Base-by-base conservation (phyloP, 2,888 invertebrate genomes). In the Erebia palarica region DNA sequence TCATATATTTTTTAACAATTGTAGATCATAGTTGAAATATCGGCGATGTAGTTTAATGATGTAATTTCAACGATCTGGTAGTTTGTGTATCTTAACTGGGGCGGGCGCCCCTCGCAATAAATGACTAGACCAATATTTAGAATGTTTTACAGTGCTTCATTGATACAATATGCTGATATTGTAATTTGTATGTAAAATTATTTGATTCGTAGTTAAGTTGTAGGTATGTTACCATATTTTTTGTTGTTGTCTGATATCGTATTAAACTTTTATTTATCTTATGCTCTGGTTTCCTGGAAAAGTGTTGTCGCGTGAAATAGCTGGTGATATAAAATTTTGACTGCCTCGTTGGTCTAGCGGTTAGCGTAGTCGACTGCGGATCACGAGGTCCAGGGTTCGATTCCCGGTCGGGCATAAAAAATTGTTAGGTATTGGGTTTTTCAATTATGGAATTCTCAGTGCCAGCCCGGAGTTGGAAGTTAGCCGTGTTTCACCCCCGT, bases 81-180 rank as follows among this genome's bases (percentile, higher is more conserved):
- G 84, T 84, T 82, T 75, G 78, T 81, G 82, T 83, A 81, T 80
- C 78, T 77, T 82, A 81, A 82, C 82, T 86, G 82, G 81, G 80
- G 70, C 51, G 70, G 75, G 74, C 74, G 86, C 85, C 84, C 86
- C 84, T 81, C 78, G 92, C 92, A 92, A 93, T 92, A 92, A 91
- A 83, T 87, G 84, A 87, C 82, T 92, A 92, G 93, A 92, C 92
- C 93, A 92, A 93, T 92, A 89, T 91, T 90, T 92, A 92, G 90
- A 90, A 88, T 84, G 86, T 90, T 91, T 90, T 91, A 90, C 88
- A 90, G 84, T 88, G 91, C 89, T 91, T 91, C 88, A 87, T 83
- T 85, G 82, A 85, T 82, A 85, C 86, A 85, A 86, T 88, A 87
- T 86, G 89, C 89, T 88, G 89, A 86, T 88, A 86, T 87, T 88